A percentile compares a stretch with the other conserved stretches of the same genome.
Evolutionary conservation across 2,797 vertebrate genomes (phyloP).

Genomic region (Chrosomus eos): DNA sequence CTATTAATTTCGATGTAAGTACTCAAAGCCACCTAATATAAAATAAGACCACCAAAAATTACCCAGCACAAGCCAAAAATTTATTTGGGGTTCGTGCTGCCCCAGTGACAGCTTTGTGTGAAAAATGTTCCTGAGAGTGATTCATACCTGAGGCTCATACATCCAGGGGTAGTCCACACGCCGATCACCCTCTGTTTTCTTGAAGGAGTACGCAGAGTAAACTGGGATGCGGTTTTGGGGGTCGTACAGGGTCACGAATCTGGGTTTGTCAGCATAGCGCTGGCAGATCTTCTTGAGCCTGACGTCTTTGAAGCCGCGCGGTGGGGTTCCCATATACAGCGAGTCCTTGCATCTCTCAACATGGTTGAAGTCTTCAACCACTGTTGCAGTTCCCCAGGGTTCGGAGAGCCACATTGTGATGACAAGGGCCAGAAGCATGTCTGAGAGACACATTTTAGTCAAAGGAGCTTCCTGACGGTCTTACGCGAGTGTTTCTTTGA

Average conservation of each 20-base stretch:
- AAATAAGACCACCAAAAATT: no score
- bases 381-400: constrained; percentile 57
- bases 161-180: constrained; percentile 78
- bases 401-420: constrained; percentile 30
- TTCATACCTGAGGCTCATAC: constrained; percentile 76
- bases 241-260: constrained; percentile 75
- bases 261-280: constrained; percentile 71
- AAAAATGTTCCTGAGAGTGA: neutral
- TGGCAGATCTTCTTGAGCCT: constrained; percentile 74
- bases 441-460: constrained; percentile 23
- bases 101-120: neutral
- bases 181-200: constrained; percentile 76
- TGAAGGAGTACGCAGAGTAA: constrained; percentile 77
- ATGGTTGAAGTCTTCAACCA: constrained; percentile 76
- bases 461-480: constrained; percentile 33
- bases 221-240: constrained; percentile 71
- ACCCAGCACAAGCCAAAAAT: no score
- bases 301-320: constrained; percentile 60
- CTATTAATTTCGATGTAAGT: no score
- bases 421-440: constrained; percentile 33
- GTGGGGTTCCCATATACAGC: constrained; percentile 77
- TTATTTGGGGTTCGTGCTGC: neutral
- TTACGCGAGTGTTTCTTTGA: constrained; percentile 27
- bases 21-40: no score
- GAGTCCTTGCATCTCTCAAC: constrained; percentile 76